These are phyloP conservation scores for Heliconius himera DNA, from an alignment of 1,140 invertebrate genomes.

Conservation along the genomic window DNA sequence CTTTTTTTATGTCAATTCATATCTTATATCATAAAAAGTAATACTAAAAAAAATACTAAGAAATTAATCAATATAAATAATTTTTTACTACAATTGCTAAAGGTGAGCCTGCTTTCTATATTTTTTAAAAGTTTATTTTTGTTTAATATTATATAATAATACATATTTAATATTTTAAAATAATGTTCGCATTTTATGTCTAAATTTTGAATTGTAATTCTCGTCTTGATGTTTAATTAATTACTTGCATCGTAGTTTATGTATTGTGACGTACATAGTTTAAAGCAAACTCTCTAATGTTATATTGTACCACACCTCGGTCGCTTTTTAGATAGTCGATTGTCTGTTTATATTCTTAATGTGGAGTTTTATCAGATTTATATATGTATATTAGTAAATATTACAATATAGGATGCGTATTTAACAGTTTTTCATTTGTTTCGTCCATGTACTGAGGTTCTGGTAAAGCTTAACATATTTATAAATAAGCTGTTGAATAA, in stretches of 20 bases:
- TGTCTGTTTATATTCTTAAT: slow-evolving; percentile 35
- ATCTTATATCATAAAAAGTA: too few relatives aligned
- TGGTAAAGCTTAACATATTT: neutral
- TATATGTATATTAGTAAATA: slow-evolving; percentile 22
- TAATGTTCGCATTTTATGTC: slow-evolving; percentile 30
- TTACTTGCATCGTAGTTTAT: slow-evolving; percentile 50
- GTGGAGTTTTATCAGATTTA: slow-evolving; percentile 37
- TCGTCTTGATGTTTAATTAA: slow-evolving; percentile 30
- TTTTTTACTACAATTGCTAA: neutral
- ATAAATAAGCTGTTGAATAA: too few relatives aligned
- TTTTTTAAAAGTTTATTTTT: slow-evolving; percentile 43
- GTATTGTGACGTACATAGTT: slow-evolving; percentile 30
- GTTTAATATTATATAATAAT: slow-evolving; percentile 35
- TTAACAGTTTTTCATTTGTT: slow-evolving; percentile 40
- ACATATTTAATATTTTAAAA: slow-evolving; percentile 17
- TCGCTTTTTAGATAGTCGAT: slow-evolving; percentile 47
- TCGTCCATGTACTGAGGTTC: neutral
- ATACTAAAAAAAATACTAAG: too few relatives aligned
- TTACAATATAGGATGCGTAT: slow-evolving; percentile 24
- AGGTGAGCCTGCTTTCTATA: slow-evolving; percentile 28
- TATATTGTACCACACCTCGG: slow-evolving; percentile 51
- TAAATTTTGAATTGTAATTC: slow-evolving; percentile 23
- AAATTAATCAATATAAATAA: neutral
- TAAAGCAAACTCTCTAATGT: neutral
- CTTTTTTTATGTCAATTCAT: too few relatives aligned